These are phyloP conservation scores for Chymomyza caudatula DNA, from an alignment of 2,888 invertebrate species.

Conservation along the genomic window DNA sequence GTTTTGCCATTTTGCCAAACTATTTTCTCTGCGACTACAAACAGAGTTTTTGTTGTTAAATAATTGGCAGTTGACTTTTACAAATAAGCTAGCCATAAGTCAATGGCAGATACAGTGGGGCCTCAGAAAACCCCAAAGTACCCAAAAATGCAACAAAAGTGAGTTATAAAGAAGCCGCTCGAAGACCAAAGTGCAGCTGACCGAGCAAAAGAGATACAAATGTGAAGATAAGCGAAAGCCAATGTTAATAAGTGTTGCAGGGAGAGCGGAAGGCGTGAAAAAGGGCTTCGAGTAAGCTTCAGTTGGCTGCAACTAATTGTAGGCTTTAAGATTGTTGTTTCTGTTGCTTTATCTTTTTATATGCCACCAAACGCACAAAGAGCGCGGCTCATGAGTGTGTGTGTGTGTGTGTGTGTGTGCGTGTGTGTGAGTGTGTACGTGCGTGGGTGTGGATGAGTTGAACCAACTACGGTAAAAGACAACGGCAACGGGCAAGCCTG, in stretches of 20 bases:
- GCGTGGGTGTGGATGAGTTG: constrained; percentile 42
- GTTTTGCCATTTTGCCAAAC: not conserved
- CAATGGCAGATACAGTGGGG: constrained; percentile 1
- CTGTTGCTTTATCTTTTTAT: constrained; percentile 62
- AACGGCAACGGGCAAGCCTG: constrained; percentile 54
- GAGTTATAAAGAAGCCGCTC: not conserved
- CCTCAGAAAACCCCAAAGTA: not conserved
- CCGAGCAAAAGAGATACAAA: constrained; percentile 11
- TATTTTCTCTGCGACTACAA: not conserved
- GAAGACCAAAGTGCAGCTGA: constrained; percentile 6
- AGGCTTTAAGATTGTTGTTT: constrained; percentile 38
- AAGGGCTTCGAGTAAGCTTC: not conserved
- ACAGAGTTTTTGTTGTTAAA: not conserved
- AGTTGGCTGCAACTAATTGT: constrained; percentile 48
- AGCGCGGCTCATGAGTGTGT: constrained; percentile 27
- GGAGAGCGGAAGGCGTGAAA: not conserved
- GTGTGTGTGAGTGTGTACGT: constrained; percentile 40
- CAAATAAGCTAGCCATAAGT: constrained; percentile 10
- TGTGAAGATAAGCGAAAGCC: not conserved
- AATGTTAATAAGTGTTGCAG: constrained; percentile 1
- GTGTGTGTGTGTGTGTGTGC: constrained; percentile 14
- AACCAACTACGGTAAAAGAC: constrained; percentile 19
- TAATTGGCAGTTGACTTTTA: constrained; percentile 15
- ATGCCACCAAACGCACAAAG: constrained; percentile 66
- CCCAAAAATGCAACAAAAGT: not conserved